Base-by-base conservation (phyloP, 2,113 vertebrate genomes). In the Calonectris borealis region DNA sequence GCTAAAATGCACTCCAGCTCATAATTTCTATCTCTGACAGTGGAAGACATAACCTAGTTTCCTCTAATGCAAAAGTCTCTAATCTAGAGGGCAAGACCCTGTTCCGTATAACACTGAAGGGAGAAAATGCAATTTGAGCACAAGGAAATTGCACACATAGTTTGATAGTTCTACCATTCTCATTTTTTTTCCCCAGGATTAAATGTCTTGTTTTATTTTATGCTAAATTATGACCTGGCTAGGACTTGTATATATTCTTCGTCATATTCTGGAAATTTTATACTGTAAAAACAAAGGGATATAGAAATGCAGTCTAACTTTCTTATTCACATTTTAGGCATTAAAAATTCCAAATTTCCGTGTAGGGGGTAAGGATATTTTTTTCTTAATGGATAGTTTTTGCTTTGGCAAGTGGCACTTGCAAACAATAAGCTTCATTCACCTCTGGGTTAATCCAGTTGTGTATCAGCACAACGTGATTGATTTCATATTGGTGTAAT, bases 21-120 rank as follows among this genome's bases (percentile, higher is more conserved):
- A 98, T 98, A 98, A 98, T 98, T 98, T 98, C 97, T 98, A 88
- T 95, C 97, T 97, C 92, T 97, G 97, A 98, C 97, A 97, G 97
- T 97, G 95, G 97, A 98, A 98, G 98, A 98, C 97, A 98, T 98
- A 98, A 98, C 98, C 98, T 98, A 98, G 98, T 98, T 98, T 98
- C 97, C 97, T 97, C 97, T 98, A 98, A 98, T 98, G 98, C 98
- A 98, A 98, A 98, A 98, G 97, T 98, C 98, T 98, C 98, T 98
- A 98, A 98, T 98, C 98, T 98, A 98, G 98, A 98, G 98, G 98
- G 97, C 98, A 98, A 98, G 98, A 98, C 98, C 98, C 97, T 98
- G 96, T 97, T 97, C 96, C 10, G 17, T 97, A 96, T 97, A 98
- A 98, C 97, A 98, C 93, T 98, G 97, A 98, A 97, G 90, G 97